Base-by-base conservation (phyloP, 2,888 invertebrate genomes). In the Meiosimyza decipiens region DNA sequence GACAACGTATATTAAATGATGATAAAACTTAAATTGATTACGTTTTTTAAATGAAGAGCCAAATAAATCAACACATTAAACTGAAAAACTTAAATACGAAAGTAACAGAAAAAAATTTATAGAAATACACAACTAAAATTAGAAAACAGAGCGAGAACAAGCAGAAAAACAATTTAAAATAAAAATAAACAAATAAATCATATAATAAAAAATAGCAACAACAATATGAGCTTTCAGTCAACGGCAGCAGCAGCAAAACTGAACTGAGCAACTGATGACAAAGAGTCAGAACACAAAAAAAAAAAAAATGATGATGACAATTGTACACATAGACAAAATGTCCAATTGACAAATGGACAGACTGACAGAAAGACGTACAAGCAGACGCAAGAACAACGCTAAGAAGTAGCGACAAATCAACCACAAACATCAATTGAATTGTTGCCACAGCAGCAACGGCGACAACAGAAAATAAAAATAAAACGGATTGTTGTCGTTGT, bases 91-190 rank as follows among this genome's bases (percentile, higher is more conserved):
- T 28, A 16, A 55, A 55, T n/a, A 4, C 55, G 1, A 55, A 9
- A 55, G 28, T n/a, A 28, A 11, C 22, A 57, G 28, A 6, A 57
- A 57, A 57, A 57, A 57, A 18, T 16, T 57, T 57, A 57, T 57
- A 22, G 16, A 57, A 57, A 57, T 57, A n/a, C n/a, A n/a, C n/a
- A 57, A 57, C 16, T 57, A 22, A 57, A 15, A 22, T 57, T 28
- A 57, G 15, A 57, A 57, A 16, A 15, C 7, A 22, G 9, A 55
- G 18, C 16, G 28, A 57, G 40, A 40, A 40, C 40, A 40, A 40
- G 40, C 40, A 40, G 40, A 40, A 40, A 40, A 9, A 9, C 40
- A 40, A 40, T 40, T 40, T 40, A 40, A 40, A 40, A 40, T 40
- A 40, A 7, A 40, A 40, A 40, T 40, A 40, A 40, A 40, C 40